phyloP scores from a whole-genome alignment of 92 coral and sea anemone species.

The Palythoa caribaeorum region DNA sequence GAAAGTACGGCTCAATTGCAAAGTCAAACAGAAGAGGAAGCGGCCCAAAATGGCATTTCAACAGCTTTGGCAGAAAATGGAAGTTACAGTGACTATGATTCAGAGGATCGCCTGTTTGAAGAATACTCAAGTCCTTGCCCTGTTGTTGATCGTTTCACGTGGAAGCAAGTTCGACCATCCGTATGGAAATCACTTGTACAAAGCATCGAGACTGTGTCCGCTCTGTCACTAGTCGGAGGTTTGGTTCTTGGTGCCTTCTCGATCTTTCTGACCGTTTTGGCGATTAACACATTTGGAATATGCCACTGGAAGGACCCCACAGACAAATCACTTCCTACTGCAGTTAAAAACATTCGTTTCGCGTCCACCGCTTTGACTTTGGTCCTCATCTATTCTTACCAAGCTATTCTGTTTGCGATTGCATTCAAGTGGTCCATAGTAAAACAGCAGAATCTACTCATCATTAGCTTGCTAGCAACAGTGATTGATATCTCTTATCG shows the following conservation, averaged over 20 bases:
- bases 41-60: no score
- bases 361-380: not conserved
- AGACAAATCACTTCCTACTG: not conserved
- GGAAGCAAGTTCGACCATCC: constrained; percentile 30
- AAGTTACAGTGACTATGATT: not conserved
- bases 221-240: not conserved
- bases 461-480: constrained; percentile 27
- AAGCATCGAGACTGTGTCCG: not conserved
- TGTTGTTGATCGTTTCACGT: not conserved
- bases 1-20: no score
- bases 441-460: constrained; percentile 30
- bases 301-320: not conserved
- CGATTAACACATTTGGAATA: no score
- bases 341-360: not conserved
- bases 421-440: constrained; percentile 35
- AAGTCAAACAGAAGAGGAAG: no score
- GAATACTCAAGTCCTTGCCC: not conserved
- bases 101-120: constrained; percentile 3
- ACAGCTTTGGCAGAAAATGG: no score
- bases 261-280: not conserved
- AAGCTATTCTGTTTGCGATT: not conserved
- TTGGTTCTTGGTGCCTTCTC: constrained; percentile 12
- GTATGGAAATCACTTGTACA: not conserved
- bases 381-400: not conserved
- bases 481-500: constrained; percentile 43